phyloP scores from a whole-genome alignment of 2,113 vertebrate genomes.

The Podiceps cristatus region DNA sequence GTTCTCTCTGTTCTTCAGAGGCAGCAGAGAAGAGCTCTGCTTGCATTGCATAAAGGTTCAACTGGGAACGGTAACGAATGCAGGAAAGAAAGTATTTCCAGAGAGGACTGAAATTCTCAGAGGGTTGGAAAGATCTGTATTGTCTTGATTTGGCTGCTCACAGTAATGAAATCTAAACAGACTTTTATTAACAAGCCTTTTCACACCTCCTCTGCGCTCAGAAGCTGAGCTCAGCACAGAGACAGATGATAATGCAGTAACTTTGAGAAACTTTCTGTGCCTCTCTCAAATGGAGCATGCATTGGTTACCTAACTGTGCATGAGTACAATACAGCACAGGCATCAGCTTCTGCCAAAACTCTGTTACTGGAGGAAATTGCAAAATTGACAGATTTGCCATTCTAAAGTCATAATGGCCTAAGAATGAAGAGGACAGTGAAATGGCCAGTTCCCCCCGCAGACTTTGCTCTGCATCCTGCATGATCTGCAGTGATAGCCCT shows the following conservation, averaged over 20 bases:
- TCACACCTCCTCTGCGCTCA: constrained; percentile 44
- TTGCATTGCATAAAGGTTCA: neutral
- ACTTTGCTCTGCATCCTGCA: neutral
- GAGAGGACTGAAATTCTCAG: neutral
- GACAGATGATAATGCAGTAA: neutral
- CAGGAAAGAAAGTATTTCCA: neutral
- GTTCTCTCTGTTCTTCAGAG: neutral
- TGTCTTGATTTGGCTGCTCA: constrained; percentile 15
- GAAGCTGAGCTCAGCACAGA: constrained; percentile 57
- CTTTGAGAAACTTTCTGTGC: constrained; percentile 7
- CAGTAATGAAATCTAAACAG: constrained; percentile 41
- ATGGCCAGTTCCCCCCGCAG: neutral
- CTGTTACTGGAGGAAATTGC: neutral
- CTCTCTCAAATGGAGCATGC: constrained; percentile 31
- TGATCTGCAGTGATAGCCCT: neutral
- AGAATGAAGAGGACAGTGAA: constrained; percentile 5
- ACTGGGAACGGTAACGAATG: neutral
- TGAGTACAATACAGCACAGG: neutral
- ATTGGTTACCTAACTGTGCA: constrained; percentile 35
- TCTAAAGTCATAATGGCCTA: neutral
- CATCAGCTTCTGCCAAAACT: constrained; percentile 22
- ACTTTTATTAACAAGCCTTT: constrained; percentile 48
- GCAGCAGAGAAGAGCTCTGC: neutral
- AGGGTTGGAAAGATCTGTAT: neutral
- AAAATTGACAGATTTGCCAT: constrained; percentile 38